Evolutionary conservation across 2,113 vertebrate genomes (phyloP).

Genomic region (Trichechus manatus): DNA sequence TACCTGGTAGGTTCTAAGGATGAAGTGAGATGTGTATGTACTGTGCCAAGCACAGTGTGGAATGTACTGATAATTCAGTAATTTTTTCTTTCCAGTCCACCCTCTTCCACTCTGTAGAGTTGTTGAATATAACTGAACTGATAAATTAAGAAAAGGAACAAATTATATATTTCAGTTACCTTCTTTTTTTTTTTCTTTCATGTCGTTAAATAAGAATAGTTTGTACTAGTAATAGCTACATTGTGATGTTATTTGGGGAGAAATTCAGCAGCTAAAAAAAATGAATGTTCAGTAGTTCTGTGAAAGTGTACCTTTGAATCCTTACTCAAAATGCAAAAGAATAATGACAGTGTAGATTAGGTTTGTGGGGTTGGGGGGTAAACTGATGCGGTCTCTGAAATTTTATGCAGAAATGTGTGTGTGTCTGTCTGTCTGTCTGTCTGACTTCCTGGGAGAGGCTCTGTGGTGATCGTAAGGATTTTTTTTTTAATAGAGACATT

Average conservation of each 20-base stretch:
- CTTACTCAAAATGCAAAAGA: background rate
- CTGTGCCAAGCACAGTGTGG: background rate
- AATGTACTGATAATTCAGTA: too few relatives aligned
- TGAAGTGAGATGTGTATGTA: background rate
- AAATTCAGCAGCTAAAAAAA: slow-evolving; percentile 6
- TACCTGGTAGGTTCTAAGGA: background rate
- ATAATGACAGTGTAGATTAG: background rate
- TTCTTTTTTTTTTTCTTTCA: background rate
- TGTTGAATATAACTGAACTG: background rate
- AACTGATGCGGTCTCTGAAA: background rate
- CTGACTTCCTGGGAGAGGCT: background rate
- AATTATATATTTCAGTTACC: background rate
- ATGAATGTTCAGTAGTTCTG: background rate
- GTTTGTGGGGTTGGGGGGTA: background rate
- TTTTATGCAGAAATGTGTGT: background rate
- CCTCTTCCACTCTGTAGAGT: background rate
- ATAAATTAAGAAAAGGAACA: background rate
- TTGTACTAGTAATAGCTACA: background rate
- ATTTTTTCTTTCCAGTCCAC: background rate
- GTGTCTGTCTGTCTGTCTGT: background rate
- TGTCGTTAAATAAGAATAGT: background rate
- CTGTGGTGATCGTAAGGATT: background rate
- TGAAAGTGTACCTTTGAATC: background rate
- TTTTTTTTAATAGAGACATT: background rate
- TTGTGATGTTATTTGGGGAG: background rate